A percentile compares a stretch with the other conserved stretches of the same genome.
Conservation (phyloP, 2,113 vertebrate genomes). For the Elephantulus edwardii region DNA sequence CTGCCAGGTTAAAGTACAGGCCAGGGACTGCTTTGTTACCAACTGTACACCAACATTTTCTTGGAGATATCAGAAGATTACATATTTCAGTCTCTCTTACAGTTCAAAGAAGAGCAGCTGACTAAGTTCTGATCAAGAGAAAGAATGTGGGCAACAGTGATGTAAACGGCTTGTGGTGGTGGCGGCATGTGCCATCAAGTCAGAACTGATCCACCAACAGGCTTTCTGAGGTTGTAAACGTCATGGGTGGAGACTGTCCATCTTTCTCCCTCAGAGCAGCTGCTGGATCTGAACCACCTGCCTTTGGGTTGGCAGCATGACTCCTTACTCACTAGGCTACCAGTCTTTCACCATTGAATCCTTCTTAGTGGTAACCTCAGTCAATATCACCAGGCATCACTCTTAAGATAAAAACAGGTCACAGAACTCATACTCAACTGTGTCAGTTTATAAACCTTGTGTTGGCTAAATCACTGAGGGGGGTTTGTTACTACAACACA, state of each 20-base stretch:
- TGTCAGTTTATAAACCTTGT: neutral
- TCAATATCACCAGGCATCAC: neutral
- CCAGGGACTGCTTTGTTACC: neutral
- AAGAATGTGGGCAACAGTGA: neutral
- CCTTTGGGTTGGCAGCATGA: too few relatives aligned
- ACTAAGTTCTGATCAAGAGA: neutral
- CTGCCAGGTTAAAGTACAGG: neutral
- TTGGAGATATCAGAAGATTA: neutral
- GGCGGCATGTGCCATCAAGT: too few relatives aligned
- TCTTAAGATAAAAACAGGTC: neutral
- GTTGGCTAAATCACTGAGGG: neutral
- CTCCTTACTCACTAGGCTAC: too few relatives aligned
- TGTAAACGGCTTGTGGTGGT: neutral
- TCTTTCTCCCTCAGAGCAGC: too few relatives aligned
- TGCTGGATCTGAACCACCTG: too few relatives aligned
- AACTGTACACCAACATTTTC: neutral
- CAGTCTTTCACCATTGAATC: neutral
- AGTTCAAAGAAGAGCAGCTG: neutral
- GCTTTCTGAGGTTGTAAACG: too few relatives aligned
- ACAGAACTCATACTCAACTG: neutral
- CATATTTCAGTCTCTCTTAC: neutral
- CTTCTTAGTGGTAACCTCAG: neutral
- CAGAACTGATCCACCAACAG: too few relatives aligned
- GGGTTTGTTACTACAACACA: neutral
- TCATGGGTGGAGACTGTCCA: too few relatives aligned